Percentiles rank a stretch among this genome's conserved stretches.
These are phyloP conservation scores for Ptychoptera albimana DNA, from an alignment of 2,888 invertebrate genomes.

Conservation along the genomic window DNA sequence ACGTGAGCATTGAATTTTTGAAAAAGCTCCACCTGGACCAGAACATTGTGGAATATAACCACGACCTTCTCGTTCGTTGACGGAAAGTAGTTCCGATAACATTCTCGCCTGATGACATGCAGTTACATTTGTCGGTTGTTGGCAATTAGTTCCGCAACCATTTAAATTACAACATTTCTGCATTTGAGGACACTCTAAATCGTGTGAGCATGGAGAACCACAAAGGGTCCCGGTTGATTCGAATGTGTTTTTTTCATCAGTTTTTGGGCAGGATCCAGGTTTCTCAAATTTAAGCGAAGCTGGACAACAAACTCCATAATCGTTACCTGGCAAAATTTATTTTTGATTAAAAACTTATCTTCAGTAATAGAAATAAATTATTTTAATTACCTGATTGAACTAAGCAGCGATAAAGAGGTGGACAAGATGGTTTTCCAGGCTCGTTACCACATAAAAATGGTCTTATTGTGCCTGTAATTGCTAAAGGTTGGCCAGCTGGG, in stretches of 20 bases:
- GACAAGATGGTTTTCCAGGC: conserved; percentile 69
- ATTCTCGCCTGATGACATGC: conserved; percentile 63
- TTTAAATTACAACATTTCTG: conserved; percentile 68
- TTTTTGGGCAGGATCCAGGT: conserved; percentile 57
- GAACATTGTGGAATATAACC: conserved; percentile 75
- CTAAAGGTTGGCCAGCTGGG: conserved; percentile 55
- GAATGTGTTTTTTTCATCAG: conserved; percentile 25
- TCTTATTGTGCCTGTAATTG: conserved; percentile 53
- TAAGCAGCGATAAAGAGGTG: conserved; percentile 63
- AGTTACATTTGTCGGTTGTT: conserved; percentile 58
- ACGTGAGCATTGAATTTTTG: conserved; percentile 62
- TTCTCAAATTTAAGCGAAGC: conserved; percentile 59
- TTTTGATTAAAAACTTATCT: no score
- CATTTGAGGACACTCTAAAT: conserved; percentile 65
- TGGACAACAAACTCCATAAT: conserved; percentile 79
- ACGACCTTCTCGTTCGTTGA: conserved; percentile 62
- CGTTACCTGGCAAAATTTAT: conserved; percentile 58
- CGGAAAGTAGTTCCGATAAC: conserved; percentile 56
- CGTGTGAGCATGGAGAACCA: conserved; percentile 55
- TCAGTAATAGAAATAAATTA: no score
- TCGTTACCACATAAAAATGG: conserved; percentile 72
- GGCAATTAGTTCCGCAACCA: conserved; percentile 56
- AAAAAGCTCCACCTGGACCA: conserved; percentile 49
- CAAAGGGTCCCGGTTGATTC: conserved; percentile 34
- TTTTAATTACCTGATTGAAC: conserved; percentile 43